A percentile compares a stretch with the other conserved stretches of the same genome.
Conservation (phyloP, 92 coral and sea anemone genomes). For the Anthopleura xanthogrammica region DNA sequence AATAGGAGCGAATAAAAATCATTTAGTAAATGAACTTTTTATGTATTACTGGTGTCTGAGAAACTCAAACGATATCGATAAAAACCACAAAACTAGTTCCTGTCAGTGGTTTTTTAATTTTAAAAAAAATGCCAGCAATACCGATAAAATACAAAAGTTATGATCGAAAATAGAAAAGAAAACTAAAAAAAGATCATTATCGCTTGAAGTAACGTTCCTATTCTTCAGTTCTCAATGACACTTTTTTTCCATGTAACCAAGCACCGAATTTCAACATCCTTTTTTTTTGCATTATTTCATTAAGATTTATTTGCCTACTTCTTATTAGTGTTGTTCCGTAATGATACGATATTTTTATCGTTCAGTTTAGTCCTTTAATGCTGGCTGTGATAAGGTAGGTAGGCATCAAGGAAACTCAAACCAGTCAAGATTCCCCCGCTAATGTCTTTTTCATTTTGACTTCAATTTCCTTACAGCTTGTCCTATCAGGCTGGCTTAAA, state of each 20-base stretch:
- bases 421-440: not conserved
- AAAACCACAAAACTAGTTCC: no score
- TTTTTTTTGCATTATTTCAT: not conserved
- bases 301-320: conserved; percentile 5
- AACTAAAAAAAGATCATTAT: not conserved
- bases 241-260: not conserved
- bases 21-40: no score
- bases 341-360: not conserved
- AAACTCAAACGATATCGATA: no score
- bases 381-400: not conserved
- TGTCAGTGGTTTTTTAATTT: no score
- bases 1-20: no score
- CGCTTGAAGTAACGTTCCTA: not conserved
- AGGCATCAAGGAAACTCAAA: not conserved
- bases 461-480: not conserved
- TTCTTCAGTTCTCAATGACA: not conserved
- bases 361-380: not conserved
- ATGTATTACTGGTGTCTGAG: no score
- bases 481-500: not conserved
- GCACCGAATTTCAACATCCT: not conserved
- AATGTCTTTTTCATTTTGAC: not conserved
- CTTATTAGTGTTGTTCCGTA: not conserved
- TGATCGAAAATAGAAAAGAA: no score
- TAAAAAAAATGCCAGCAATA: no score
- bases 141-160: no score